phyloP scores from a whole-genome alignment of 2,888 invertebrate species.

The Drosophila flavopinicola region DNA sequence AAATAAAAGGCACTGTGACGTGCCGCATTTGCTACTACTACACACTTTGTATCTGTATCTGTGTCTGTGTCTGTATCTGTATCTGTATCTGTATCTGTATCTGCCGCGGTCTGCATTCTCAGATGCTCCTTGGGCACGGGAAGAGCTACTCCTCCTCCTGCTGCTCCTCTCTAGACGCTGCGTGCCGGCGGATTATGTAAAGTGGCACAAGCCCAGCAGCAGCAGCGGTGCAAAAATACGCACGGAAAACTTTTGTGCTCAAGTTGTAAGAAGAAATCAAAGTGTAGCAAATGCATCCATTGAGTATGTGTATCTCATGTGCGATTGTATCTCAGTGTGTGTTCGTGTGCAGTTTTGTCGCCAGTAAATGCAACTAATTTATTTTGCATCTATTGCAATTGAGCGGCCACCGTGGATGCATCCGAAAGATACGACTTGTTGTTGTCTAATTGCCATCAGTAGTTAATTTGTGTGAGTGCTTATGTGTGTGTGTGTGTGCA shows the following conservation, averaged over 20 bases:
- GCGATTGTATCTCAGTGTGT: conserved; percentile 12
- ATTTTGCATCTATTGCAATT: conserved; percentile 77
- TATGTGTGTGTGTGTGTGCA: conserved; percentile 15
- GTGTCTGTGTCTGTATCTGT: conserved; percentile 59
- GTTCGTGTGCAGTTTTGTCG: conserved; percentile 43
- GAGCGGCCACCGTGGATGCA: conserved; percentile 58
- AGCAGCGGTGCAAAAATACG: conserved; percentile 39
- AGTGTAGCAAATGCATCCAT: conserved; percentile 38
- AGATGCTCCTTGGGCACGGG: conserved; percentile 20
- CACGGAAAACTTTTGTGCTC: conserved; percentile 33
- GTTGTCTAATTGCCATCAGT: conserved; percentile 50
- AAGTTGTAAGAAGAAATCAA: conserved; percentile 17
- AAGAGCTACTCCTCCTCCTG: neutral
- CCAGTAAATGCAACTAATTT: conserved; percentile 71
- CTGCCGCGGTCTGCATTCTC: conserved; percentile 55
- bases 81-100: conserved; percentile 42
- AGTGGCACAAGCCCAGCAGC: conserved; percentile 54
- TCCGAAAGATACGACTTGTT: conserved; percentile 49
- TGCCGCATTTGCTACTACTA: conserved; percentile 56
- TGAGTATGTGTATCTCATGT: conserved; percentile 15
- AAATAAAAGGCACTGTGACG: conserved; percentile 68
- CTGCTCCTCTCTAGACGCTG: conserved; percentile 23
- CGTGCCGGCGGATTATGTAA: conserved; percentile 74
- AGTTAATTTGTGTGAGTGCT: conserved; percentile 37
- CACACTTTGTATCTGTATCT: neutral